Conservation (phyloP, 2,113 vertebrate species). For the Spermophilus dauricus region DNA sequence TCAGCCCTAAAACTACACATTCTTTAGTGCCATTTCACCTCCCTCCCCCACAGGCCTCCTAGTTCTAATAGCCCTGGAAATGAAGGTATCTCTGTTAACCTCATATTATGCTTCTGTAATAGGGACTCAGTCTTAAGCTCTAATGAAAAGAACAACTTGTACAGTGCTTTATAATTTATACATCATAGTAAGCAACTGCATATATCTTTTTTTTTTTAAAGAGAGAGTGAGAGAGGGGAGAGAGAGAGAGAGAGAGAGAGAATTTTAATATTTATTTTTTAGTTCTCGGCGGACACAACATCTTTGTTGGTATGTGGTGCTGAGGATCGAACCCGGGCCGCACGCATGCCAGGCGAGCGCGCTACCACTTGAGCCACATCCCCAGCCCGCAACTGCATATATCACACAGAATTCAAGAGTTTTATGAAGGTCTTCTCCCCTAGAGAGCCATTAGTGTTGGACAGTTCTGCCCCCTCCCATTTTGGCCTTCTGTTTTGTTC, state of each 20-base stretch:
- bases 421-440: background rate
- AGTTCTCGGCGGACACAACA: no score
- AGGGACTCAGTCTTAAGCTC: slow-evolving; percentile 7
- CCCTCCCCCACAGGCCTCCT: background rate
- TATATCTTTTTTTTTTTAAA: no score
- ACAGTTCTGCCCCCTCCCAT: background rate
- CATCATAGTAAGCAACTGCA: background rate
- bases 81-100: background rate
- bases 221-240: no score
- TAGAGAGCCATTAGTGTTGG: background rate
- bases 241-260: no score
- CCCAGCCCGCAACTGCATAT: background rate
- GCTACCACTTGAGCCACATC: no score
- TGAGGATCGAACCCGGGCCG: no score
- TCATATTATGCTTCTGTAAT: background rate
- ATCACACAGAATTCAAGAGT: background rate
- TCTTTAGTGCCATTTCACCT: background rate
- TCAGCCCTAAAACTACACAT: no score
- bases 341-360: no score
- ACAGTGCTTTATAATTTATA: background rate
- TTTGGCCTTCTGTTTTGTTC: no score
- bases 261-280: no score
- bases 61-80: background rate
- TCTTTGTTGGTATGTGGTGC: no score
- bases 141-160: background rate